These are phyloP conservation scores for Coluber constrictor DNA, from an alignment of 2,797 vertebrate species.

Conservation along the genomic window DNA sequence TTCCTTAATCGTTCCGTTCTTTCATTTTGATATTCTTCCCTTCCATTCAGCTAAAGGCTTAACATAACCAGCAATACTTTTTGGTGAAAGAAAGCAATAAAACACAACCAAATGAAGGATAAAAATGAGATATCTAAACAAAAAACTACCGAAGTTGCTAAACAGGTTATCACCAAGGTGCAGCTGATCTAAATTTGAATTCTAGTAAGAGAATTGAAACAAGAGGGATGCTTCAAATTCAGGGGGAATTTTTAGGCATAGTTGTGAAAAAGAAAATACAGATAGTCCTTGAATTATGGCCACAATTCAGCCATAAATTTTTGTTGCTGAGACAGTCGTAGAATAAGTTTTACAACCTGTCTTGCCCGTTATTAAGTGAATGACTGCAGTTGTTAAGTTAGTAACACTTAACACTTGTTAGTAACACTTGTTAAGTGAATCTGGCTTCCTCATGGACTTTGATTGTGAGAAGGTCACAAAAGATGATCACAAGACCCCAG, in stretches of 20 bases:
- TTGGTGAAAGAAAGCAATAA: not conserved
- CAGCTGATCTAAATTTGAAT: not conserved
- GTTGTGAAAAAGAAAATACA: not conserved
- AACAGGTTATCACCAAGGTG: not conserved
- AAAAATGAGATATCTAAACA: not conserved
- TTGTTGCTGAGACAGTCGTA: no score
- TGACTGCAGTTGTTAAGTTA: no score
- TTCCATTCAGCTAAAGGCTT: not conserved
- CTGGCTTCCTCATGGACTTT: no score
- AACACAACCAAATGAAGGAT: not conserved
- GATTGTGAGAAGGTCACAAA: no score
- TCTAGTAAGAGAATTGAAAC: no score
- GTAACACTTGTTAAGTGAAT: no score
- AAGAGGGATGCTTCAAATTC: not conserved
- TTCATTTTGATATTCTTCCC: not conserved
- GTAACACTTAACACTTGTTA: no score
- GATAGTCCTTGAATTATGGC: no score
- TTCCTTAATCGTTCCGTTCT: not conserved
- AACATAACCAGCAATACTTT: not conserved
- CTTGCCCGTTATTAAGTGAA: no score
- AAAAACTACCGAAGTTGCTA: not conserved
- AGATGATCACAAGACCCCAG: no score
- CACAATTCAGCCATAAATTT: no score
- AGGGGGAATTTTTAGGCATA: not conserved
- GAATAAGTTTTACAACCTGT: no score